Conservation (phyloP, 2,113 vertebrate genomes). For the Brevimyrus niger region DNA sequence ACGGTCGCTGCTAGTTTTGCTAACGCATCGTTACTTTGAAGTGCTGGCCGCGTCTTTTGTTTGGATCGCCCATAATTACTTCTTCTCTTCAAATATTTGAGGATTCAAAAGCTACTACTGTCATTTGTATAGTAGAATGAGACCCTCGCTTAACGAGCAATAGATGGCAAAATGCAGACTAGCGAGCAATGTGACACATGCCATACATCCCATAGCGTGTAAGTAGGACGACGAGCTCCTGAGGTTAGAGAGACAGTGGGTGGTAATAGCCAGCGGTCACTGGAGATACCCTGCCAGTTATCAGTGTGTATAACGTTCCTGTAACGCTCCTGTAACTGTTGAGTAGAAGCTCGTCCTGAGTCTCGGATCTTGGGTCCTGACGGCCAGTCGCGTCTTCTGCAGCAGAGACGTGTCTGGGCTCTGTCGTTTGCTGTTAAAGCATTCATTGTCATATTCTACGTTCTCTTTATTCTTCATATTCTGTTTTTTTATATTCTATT, state of each 20-base stretch:
- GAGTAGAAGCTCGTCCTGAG: not conserved
- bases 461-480: not conserved
- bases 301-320: not conserved
- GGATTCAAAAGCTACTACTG: not conserved
- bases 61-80: not conserved
- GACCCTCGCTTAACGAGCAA: not conserved
- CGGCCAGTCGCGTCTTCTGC: not conserved
- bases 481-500: not conserved
- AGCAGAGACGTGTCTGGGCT: not conserved
- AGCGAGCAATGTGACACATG: not conserved
- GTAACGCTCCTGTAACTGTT: not conserved
- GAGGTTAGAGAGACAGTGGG: not conserved
- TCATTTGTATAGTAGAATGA: not conserved
- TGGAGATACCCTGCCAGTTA: not conserved
- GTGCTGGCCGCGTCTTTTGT: not conserved
- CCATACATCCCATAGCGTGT: not conserved
- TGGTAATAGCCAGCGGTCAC: not conserved
- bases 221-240: not conserved
- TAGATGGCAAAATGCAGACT: not conserved
- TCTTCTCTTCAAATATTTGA: not conserved
- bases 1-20: not conserved
- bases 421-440: not conserved
- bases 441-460: not conserved
- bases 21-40: not conserved
- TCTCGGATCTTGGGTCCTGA: not conserved